Percentiles rank a stretch among this genome's conserved stretches.
Conservation (phyloP, 1,140 invertebrate species). For the Arctopsyche grandis region DNA sequence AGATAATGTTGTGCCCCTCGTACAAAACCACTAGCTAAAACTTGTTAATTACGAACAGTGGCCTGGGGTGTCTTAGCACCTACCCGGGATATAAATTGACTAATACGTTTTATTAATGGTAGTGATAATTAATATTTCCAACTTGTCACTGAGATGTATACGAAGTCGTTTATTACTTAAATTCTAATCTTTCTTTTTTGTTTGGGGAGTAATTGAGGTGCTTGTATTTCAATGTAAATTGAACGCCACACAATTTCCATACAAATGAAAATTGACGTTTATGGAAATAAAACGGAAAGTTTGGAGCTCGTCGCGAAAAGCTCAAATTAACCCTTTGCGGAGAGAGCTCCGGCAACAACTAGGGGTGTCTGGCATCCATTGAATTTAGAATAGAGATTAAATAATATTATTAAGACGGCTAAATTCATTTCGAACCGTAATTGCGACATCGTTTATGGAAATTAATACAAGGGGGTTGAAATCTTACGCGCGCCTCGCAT, state of each 20-base stretch:
- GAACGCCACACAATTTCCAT: neutral
- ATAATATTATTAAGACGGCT: conserved; percentile 46
- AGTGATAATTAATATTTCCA: conserved; percentile 24
- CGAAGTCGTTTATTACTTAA: neutral
- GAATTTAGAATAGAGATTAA: conserved; percentile 51
- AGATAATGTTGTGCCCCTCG: conserved; percentile 1
- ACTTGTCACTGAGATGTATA: conserved; percentile 17
- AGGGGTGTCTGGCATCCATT: conserved; percentile 36
- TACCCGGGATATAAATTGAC: conserved; percentile 11
- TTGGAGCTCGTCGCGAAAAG: neutral
- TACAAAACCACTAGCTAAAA: conserved; percentile 30
- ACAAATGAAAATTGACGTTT: conserved; percentile 16
- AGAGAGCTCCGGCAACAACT: conserved; percentile 9
- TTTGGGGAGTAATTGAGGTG: neutral
- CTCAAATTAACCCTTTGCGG: conserved; percentile 26
- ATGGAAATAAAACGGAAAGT: neutral
- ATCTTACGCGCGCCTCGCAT: neutral
- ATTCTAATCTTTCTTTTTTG: neutral
- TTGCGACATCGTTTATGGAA: conserved; percentile 36
- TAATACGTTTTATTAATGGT: conserved; percentile 25
- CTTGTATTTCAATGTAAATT: neutral
- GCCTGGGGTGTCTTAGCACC: conserved; percentile 13
- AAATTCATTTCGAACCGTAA: conserved; percentile 48
- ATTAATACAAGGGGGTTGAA: conserved; percentile 27
- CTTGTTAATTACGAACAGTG: conserved; percentile 35